Conservation (phyloP, 2,113 vertebrate species). For the Galeopterus variegatus region DNA sequence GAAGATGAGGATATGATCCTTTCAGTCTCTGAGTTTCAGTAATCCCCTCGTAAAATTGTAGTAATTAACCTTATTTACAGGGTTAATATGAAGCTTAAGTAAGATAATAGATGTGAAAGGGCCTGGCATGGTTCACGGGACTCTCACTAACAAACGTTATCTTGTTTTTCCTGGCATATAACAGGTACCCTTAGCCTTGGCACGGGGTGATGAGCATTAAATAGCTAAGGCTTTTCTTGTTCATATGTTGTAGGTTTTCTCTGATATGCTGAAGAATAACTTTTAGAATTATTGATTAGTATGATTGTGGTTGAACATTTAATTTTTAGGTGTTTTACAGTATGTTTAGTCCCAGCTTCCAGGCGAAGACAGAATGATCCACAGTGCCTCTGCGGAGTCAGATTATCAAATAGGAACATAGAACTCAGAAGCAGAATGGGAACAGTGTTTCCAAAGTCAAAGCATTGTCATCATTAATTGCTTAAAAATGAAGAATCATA, state of each 20-base stretch:
- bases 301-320: background rate
- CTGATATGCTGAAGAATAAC: background rate
- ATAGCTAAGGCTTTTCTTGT: background rate
- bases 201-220: background rate
- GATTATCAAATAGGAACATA: background rate
- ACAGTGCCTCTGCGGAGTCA: background rate
- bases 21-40: background rate
- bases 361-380: background rate
- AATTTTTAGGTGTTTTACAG: background rate
- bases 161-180: no score
- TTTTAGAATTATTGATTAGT: background rate
- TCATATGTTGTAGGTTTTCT: background rate
- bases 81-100: no score
- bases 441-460: background rate
- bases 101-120: background rate
- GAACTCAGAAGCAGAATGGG: background rate
- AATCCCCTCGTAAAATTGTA: background rate
- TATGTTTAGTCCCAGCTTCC: background rate
- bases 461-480: background rate
- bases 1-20: background rate
- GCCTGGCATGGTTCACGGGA: rapidly evolving
- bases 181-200: background rate
- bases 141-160: background rate
- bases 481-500: background rate
- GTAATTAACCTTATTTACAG: background rate